phyloP scores from a whole-genome alignment of 1,140 invertebrate genomes.

The Zaprionus vittiger region DNA sequence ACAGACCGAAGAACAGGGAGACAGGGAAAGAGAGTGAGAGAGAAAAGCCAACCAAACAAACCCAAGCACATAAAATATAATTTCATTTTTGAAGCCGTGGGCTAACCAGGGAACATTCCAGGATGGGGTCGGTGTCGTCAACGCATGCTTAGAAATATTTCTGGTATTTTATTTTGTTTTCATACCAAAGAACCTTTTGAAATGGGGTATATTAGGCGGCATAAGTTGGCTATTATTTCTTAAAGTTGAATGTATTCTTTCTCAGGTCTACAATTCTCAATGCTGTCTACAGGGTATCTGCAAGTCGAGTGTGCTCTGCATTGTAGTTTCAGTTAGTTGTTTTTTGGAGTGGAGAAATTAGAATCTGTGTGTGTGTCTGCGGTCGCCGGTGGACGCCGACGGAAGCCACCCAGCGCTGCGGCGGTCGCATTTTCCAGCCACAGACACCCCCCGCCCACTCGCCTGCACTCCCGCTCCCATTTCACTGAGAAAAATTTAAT shows the following conservation, averaged over 20 bases:
- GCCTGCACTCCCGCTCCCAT: neutral
- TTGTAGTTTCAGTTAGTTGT: neutral
- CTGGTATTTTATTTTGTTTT: conserved; percentile 67
- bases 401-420: conserved; percentile 57
- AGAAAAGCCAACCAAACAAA: conserved; percentile 65
- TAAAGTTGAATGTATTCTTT: neutral
- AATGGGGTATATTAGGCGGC: neutral
- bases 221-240: neutral
- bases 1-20: conserved; percentile 2
- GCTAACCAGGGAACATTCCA: conserved; percentile 68
- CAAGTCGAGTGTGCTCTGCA: neutral
- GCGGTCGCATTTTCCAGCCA: conserved; percentile 56
- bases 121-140: conserved; percentile 31
- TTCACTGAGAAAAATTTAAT: conserved; percentile 66
- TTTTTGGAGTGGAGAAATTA: conserved; percentile 71
- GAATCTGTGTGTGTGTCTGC: conserved; percentile 64
- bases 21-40: neutral
- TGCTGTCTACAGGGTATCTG: conserved; percentile 1
- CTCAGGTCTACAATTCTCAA: accelerated
- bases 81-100: conserved; percentile 79
- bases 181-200: neutral
- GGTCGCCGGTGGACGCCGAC: conserved; percentile 69
- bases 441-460: conserved; percentile 32
- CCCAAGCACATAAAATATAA: conserved; percentile 80
- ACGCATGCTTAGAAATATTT: conserved; percentile 80